Evolutionary conservation across 2,888 invertebrate species (phyloP), one percentile per base, ranked within the genome.

Genomic region (Drosophila mimetica): DNA sequence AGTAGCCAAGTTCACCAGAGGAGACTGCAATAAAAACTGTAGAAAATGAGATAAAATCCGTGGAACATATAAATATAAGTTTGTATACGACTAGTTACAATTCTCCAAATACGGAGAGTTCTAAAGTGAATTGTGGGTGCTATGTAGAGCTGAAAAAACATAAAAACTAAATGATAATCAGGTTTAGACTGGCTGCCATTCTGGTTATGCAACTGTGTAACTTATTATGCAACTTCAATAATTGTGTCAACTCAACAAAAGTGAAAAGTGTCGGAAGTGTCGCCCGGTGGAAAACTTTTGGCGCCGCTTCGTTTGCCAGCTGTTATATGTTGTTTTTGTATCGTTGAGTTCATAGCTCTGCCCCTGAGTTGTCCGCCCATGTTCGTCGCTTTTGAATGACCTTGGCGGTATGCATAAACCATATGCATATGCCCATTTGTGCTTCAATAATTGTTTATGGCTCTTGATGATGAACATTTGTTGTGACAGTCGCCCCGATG

Each of bases 191-290:
- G 8, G 9, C 20, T 63, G 16, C 37, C 46, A 54, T 70, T 71
- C 70, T 70, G 14, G 47, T 52, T 57, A 64, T 53, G 71, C 47
- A 70, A 54, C 34, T 30, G 11, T 51, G 67, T 22, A 51, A 32
- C 39, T 64, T 4, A 53, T 65, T 64, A 64, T 65, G 53, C 64
- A 65, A 65, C 39, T 16, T 34, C 37, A 53, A 65, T 54, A 65
- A 65, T 30, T 65, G 65, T 65, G 64, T 64, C 64, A 64, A 44
- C 28, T 5, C 20, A 54, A 42, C 44, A 39, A 53, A 63, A 73
- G 75, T 75, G 77, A 79, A 83, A 83, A 76, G 67, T 71, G 70
- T 80, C 78, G 80, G 80, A 78, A 80, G 76, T 69, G 63, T 30
- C 60, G 39, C 47, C 37, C 34, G 16, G 32, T 71, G 65, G 54